Percentiles rank a stretch among this genome's conserved stretches.
phyloP scores from a whole-genome alignment of 2,113 vertebrate genomes.

The Zonotrichia leucophrys region DNA sequence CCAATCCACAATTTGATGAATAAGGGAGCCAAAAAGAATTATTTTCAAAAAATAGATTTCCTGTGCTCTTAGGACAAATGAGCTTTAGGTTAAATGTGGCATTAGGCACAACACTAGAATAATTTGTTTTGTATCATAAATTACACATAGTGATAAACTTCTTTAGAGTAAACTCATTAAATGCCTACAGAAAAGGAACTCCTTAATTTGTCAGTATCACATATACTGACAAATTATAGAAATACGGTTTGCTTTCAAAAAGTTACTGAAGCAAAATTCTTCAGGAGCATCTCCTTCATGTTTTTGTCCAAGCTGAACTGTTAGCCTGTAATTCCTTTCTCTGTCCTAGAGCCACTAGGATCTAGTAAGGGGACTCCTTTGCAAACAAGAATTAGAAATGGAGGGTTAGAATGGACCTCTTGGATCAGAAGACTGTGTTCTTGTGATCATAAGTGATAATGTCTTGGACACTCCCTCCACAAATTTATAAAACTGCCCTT shows the following conservation, averaged over 20 bases:
- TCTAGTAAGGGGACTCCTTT: neutral
- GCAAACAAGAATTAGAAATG: neutral
- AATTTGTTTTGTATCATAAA: neutral
- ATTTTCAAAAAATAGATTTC: neutral
- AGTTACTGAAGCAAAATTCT: neutral
- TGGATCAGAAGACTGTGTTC: neutral
- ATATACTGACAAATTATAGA: neutral
- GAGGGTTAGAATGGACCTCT: neutral
- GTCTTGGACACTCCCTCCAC: neutral
- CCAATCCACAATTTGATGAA: neutral
- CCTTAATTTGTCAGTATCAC: neutral
- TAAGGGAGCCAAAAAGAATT: fast-evolving
- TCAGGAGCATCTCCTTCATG: neutral
- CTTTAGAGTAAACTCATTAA: neutral
- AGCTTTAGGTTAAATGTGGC: neutral
- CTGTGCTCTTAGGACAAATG: neutral
- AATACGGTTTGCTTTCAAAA: neutral
- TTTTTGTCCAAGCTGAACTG: neutral
- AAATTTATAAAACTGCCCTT: neutral
- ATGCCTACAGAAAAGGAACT: neutral
- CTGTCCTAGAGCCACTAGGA: neutral
- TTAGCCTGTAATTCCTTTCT: neutral
- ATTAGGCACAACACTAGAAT: neutral
- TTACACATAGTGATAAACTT: neutral
- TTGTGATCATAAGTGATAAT: neutral